Base-by-base conservation (phyloP, 2,113 vertebrate species). In the Dasyurus viverrinus region DNA sequence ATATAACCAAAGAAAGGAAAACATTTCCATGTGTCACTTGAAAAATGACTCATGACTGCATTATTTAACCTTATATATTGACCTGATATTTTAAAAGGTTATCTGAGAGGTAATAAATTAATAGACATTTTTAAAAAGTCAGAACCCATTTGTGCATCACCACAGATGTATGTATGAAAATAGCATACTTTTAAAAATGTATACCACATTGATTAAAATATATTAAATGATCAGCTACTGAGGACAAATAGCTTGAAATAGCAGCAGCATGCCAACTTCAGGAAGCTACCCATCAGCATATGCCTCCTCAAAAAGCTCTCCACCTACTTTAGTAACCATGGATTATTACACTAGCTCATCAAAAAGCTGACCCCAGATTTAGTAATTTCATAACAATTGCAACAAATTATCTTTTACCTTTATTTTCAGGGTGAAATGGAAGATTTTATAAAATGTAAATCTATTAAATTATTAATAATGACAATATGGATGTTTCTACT, bases 201-300 rank as follows among this genome's bases (percentile, higher is more conserved):
- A 84, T 48, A 24, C 24, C 0, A 23, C 0, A 3, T 8, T 12
- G 27, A 92, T 52, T 24, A 30, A 92, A 76, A 3, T 24, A n/a
- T 0, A 30, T 5, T 0, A 6, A 24, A 19, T 16, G 23, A 54
- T 42, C 8, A 2, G 7, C 42, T 3, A 0, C 14, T 2, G 12
- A 2, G 24, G 26, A 22, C 89, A 14, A n/a, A 26, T 8, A 8
- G 3, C 91, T 46, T 89, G 2, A 76, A 48, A 92, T 19, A 90
- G 89, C 53, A 8, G 2, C 2, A 52, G 19, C 8, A 27, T 1
- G 27, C 53, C 27, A 84, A 84, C 36, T 84, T 42, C 90, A 53
- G 36, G 27, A 22, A 7, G 7, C 36, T 25, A 4, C 42, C 8
- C 50, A 9, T 24, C 0, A 27, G n/a, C 27, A 6, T 5, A 52